A percentile compares a stretch with the other conserved stretches of the same genome.
phyloP scores from a whole-genome alignment of 1,140 invertebrate species.

The Anastrepha obliqua region DNA sequence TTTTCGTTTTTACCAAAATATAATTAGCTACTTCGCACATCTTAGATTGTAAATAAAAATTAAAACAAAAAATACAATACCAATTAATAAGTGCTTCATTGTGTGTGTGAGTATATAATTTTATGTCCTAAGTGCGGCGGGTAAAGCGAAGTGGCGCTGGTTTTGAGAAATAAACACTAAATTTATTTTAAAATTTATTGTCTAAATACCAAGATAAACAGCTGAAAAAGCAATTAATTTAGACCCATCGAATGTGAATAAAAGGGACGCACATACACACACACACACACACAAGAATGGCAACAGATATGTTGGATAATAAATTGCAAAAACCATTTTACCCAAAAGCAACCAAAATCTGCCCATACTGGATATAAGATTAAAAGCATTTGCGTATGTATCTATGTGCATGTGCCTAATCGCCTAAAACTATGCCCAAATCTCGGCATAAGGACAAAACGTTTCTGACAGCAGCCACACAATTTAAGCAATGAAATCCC shows the following conservation, averaged over 20 bases:
- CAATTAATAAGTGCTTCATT: too few species aligned
- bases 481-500: background rate
- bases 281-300: background rate
- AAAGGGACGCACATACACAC: background rate
- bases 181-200: slow-evolving; percentile 1
- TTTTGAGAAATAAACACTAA: too few species aligned
- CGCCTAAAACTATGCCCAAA: slow-evolving; percentile 39
- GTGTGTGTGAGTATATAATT: too few species aligned
- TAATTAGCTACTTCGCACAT: too few species aligned
- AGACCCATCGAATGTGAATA: background rate
- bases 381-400: background rate
- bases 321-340: slow-evolving; percentile 12
- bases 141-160: too few species aligned
- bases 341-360: background rate
- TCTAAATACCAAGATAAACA: background rate
- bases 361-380: slow-evolving; percentile 9
- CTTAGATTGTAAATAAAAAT: too few species aligned
- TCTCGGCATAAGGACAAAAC: background rate
- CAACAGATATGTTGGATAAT: background rate
- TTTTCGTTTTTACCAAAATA: too few species aligned
- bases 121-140: too few species aligned
- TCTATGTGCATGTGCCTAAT: background rate
- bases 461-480: background rate
- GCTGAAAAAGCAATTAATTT: slow-evolving; percentile 16
- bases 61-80: too few species aligned